Evolutionary conservation across 2,888 invertebrate species (phyloP), one percentile per base, ranked within the genome.

Genomic region (Helicoverpa assulta): DNA sequence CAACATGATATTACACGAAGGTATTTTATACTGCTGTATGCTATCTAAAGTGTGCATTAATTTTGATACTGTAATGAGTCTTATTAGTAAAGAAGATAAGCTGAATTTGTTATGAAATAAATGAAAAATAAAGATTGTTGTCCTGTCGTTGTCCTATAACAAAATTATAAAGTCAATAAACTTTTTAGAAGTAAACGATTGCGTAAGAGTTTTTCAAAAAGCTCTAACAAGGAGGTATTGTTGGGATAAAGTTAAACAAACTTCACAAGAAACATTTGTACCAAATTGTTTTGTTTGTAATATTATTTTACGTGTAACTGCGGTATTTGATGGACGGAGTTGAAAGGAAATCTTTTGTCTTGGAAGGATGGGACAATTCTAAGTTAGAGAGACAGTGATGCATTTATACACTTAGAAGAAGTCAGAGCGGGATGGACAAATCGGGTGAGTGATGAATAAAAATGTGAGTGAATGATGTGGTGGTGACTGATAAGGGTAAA

Each of bases 211-310:
- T 47, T n/a, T 47, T 47, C 47, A 5, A n/a, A n/a, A n/a, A 5
- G n/a, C 47, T 1, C 47, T 47, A 40, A 47, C 47, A n/a, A 47
- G 16, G 4, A n/a, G 47, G n/a, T 40, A 40, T 40, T 40, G 40
- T 40, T 40, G n/a, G n/a, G 47, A n/a, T 16, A n/a, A 47, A 47
- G 47, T 47, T 47, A n/a, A 47, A n/a, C 47, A n/a, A 47, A 47
- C 47, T 47, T 47, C 47, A 0, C 47, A 7, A 5, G 47, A 47
- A 47, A 47, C 47, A n/a, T 47, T 47, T 47, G 5, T 47, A n/a
- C 47, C 16, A n/a, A 47, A 47, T n/a, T 47, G 47, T 47, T 47
- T 47, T 47, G 47, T 47, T 47, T 47, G n/a, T 47, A 6, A n/a
- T 47, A 47, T 47, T 47, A 47, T 47, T 47, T n/a, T 47, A 6